Base-by-base conservation (phyloP, 1,140 invertebrate species). In the Aphelenchoides fujianensis region DNA sequence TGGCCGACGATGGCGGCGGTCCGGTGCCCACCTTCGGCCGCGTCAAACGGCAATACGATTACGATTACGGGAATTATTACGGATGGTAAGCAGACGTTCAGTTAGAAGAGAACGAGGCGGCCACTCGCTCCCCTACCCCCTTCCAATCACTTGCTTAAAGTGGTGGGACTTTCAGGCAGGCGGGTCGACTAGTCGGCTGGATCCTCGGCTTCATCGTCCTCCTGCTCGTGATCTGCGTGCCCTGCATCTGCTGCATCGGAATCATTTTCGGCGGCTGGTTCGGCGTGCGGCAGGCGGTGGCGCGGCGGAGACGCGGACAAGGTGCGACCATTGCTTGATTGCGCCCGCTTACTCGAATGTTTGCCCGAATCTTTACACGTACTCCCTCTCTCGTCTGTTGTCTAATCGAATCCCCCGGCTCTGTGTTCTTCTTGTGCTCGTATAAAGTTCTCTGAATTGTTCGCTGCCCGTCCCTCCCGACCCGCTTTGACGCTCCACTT, bases 251-350 rank as follows among this genome's bases (percentile, higher is more conserved):
- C 41, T 77, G 76, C 37, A 79, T 78, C 30, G 76, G 76, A 1
- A 77, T 77, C 52, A 76, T 72, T 77, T 77, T 80, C 64, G 61
- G 66, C 3, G 76, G 76, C 16, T 77, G 76, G 76, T 77, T 77
- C 32, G 76, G 76, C 30, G 23, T 77, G 5, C 48, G 76, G 1
- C 75, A 77, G n/a, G 57, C 76, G 35, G 76, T 80, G 76, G 61
- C 57, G n/a, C 31, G 35, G 7, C 63, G 63, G 16, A 34, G 63
- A 66, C 19, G 36, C 12, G 34, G 34, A 34, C 59, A 19, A 31
- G 59, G n/a, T 19, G 59, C n/a, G n/a, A 19, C 59, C n/a, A 61
- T 31, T 61, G n/a, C 59, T 61, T 61, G 36, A 61, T 48, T 48
- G 12, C 12, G 12, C 41, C 41, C 12, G 23, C 41, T 48, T 48